Evolutionary conservation across 2,113 vertebrate genomes (phyloP), one percentile per base, ranked within the genome.

Genomic region (Proterorhinus semilunaris): DNA sequence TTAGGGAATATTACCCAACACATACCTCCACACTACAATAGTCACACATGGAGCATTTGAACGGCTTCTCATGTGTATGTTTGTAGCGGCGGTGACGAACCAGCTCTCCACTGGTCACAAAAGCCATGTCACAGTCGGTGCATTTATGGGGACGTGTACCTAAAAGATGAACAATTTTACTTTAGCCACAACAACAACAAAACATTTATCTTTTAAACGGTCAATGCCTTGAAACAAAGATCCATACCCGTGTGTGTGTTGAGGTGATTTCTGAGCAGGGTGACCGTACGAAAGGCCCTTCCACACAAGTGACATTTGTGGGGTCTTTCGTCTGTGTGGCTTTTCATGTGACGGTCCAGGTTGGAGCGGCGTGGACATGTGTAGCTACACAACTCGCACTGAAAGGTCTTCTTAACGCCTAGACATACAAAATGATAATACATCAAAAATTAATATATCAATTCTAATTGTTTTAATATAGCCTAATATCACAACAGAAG

Each of bases 391-490:
- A 99, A 92, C 83, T 99, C 98, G 13, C 98, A 99, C 88, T 99
- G 98, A 93, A 99, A 99, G 85, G 98, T 99, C 91, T 99, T 99
- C 93, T 99, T 99, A 47, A 99, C 98, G 90, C 98, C 97, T 99
- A 75, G 7, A 68, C 43, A 75, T 42, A 50, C 7, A 47, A 6
- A 7, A 7, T 36, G 21, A 21, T 21, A 21, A 21, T 21, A 0
- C 49, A 1, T 17, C 11, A n/a, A 43, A 55, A 63, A 63, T n/a
- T 8, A 6, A 2, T 0, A 4, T 51, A 21, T 1, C 57, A 27
- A 36, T 3, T 5, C 27, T 36, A 2, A 36, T 36, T 36, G 27
- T 36, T 36, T 36, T 36, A 4, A 5, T 4, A 36, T 36, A 36
- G 27, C 27, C 27, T 5, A 36, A 36, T 36, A 36, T 36, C 27